Base-by-base conservation (phyloP, 2,888 invertebrate genomes). In the Blastobasis lacticolella region DNA sequence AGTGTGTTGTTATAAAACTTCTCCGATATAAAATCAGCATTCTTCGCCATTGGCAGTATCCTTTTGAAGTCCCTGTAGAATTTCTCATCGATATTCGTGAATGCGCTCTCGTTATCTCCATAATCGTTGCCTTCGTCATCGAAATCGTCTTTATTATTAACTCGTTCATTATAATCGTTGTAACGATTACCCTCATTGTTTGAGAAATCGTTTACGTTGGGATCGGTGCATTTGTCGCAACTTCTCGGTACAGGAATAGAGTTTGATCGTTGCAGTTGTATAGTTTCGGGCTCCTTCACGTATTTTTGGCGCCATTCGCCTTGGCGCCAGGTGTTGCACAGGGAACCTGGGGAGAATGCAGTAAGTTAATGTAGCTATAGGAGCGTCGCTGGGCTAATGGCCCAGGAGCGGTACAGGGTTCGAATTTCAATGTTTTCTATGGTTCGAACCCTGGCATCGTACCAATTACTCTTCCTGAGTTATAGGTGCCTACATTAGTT, bases 271-370 rank as follows among this genome's bases (percentile, higher is more conserved):
- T 77, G 59, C 6, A 88, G 55, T 0, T 74, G 71, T 0, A 81
- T 66, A 58, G 69, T 79, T 49, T 73, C 73, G 0, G 82, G 85
- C 8, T 71, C 78, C 1, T 66, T 49, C 53, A 73, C 75, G 57
- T 88, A 86, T 60, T 81, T 88, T 9, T 66, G 74, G 48, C 73
- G 85, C 93, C 93, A 93, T 38, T 91, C 86, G 0, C 94, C 94
- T 71, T 95, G 95, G 46, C 94, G 89, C 96, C 96, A 96, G 0
- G 96, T 96, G 66, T 94, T 94, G 23, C 92, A 90, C 38, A 94
- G 86, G 0, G 95, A 95, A 0, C 94, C 91, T 89, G 71, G 0
- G 75, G 75, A 45, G 38, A 41, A 51, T 5, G 41, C 46, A 36
- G 49, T 38, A 44, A 45, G 38, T 9, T 23, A 23, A 23, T 23